Evolutionary conservation across 2,888 invertebrate genomes (phyloP), one percentile per base, ranked within the genome.

Genomic region (Lissocephala sabroskyi): DNA sequence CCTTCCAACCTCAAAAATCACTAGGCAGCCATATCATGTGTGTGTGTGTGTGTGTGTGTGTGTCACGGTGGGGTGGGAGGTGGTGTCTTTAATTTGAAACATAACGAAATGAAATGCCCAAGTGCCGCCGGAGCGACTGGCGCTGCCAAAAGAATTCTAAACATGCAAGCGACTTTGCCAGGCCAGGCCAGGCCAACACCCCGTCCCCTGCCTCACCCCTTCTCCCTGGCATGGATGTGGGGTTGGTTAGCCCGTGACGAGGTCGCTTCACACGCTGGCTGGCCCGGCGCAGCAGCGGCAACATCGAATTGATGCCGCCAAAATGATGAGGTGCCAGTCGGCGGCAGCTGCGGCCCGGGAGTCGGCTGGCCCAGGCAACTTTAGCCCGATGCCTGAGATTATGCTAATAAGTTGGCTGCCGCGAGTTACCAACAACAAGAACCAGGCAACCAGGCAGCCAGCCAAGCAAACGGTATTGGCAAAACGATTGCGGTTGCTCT

Each of bases 241-340:
- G 37, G 30, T 41, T 58, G 14, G 29, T 18, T 33, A n/a, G 19
- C 45, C 17, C 43, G 41, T 47, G 59, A 49, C 60, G 59, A 37
- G 33, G 54, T 37, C 49, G 59, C 70, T 70, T 77, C 68, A 70
- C 77, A 70, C 68, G 77, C 71, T 74, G 75, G 48, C 63, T 70
- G 60, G 51, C n/a, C n/a, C 65, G 73, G 76, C 55, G 66, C 74
- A 59, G 63, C 56, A 67, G 49, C 55, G 41, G 65, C 76, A 65
- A 13, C n/a, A n/a, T 23, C 13, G 33, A 67, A 67, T 67, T 68
- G 68, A 68, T 76, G 68, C 74, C 75, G 61, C 71, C 64, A 71
- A 11, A 23, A 77, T 77, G 75, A 75, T 74, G 68, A 68, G 74
- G 56, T 76, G 68, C 68, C 77, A 68, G 49, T 50, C 33, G 37